phyloP scores from a whole-genome alignment of 2,888 invertebrate species.

The Ethmia dodecea region DNA sequence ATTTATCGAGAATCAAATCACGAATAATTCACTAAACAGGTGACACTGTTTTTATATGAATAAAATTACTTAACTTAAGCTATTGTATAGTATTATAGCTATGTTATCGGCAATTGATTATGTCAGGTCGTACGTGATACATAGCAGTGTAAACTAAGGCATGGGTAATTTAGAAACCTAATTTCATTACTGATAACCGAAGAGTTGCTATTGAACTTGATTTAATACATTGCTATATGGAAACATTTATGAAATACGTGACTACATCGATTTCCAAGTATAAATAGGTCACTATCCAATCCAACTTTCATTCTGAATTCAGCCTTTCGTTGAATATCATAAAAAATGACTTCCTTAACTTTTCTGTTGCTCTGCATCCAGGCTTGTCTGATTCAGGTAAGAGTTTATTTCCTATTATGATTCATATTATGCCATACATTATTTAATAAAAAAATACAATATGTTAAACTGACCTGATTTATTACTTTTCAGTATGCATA shows the following conservation, averaged over 20 bases:
- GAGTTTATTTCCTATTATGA: neutral
- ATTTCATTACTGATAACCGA: neutral
- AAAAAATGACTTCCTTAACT: conserved; percentile 29
- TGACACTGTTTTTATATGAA: neutral
- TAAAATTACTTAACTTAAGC: too few relatives aligned
- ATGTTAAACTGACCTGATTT: neutral
- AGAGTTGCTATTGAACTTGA: too few relatives aligned
- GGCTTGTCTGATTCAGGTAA: conserved; percentile 33
- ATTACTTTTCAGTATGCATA: conserved; percentile 8
- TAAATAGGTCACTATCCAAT: neutral
- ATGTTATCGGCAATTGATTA: too few relatives aligned
- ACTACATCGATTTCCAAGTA: too few relatives aligned
- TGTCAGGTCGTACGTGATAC: neutral
- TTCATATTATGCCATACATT: conserved; percentile 3
- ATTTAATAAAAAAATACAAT: too few relatives aligned
- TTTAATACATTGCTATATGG: too few relatives aligned
- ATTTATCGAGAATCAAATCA: neutral
- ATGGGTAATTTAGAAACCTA: neutral
- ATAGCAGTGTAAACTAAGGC: neutral
- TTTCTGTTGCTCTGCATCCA: conserved; percentile 29
- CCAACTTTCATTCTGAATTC: conserved; percentile 3
- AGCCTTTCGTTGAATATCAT: conserved; percentile 9
- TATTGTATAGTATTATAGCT: too few relatives aligned
- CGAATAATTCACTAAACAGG: neutral
- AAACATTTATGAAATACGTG: too few relatives aligned